Evolutionary conservation across 2,797 vertebrate species (phyloP).

Genomic region (Vespertilio murinus): DNA sequence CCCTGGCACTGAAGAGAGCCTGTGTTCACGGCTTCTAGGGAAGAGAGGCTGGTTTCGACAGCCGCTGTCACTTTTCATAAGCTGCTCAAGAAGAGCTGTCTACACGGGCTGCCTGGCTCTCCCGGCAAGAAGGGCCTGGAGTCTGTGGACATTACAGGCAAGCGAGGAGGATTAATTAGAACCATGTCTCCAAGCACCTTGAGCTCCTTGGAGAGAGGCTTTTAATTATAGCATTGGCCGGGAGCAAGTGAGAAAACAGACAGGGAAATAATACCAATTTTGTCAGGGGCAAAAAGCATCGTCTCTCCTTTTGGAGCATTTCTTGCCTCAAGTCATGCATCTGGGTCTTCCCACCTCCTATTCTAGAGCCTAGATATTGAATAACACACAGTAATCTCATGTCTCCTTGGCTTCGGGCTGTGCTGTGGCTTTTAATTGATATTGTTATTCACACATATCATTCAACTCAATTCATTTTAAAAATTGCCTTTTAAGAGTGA

Average conservation of each 20-base stretch:
- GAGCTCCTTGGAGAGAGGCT: slow-evolving; percentile 41
- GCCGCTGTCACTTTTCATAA: slow-evolving; percentile 43
- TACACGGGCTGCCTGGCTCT: background rate
- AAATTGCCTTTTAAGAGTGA: slow-evolving; percentile 2
- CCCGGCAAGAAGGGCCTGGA: background rate
- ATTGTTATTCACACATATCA: background rate
- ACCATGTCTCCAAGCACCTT: background rate
- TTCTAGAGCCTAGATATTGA: background rate
- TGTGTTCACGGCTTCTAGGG: background rate
- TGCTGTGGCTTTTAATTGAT: background rate
- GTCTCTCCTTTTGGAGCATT: slow-evolving; percentile 12
- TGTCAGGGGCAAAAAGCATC: background rate
- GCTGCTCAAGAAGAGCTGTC: background rate
- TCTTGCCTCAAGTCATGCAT: slow-evolving; percentile 25
- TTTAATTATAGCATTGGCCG: slow-evolving; percentile 56
- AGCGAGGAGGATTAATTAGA: slow-evolving; percentile 47
- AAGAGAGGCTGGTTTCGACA: background rate
- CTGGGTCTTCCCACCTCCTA: slow-evolving; percentile 1
- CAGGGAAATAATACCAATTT: slow-evolving; percentile 32
- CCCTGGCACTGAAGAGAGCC: slow-evolving; percentile 27
- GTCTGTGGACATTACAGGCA: background rate
- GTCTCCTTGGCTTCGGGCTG: background rate
- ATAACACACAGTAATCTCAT: background rate
- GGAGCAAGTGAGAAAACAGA: slow-evolving; percentile 19
- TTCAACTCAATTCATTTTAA: slow-evolving; percentile 30